Base-by-base conservation (phyloP, 2,113 vertebrate species). In the Polyodon spathula region DNA sequence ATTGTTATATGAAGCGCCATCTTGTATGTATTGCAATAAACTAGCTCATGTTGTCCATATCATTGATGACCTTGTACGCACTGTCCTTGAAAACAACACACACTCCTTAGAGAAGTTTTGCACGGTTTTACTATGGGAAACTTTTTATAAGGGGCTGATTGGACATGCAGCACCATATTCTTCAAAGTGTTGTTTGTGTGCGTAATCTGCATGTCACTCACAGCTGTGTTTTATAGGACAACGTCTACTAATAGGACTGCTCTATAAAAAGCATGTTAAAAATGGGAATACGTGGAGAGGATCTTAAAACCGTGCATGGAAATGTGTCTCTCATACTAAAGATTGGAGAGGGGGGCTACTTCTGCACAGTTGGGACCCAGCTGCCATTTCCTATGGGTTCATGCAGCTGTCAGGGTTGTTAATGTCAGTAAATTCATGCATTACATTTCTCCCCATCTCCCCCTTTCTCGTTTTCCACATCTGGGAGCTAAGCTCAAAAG, bases 321-420 rank as follows among this genome's bases (percentile, higher is more conserved):
- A n/a, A n/a, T n/a, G n/a, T n/a, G n/a, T n/a, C n/a, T n/a, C n/a
- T n/a, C n/a, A n/a, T n/a, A n/a, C 74, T 74, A 66, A 76, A 74
- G 56, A 63, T 68, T 74, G 68, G 66, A 64, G 71, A 67, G 59
- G 51, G 65, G 66, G 70, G 58, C 68, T 58, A 58, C 76, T 67
- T 39, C 70, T 76, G 67, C 73, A 75, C 76, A 71, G 71, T 82
- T 72, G 75, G 79, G 73, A 81, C 79, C 86, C 90, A 90, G 88
- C 89, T 92, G 88, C 87, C 86, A 83, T 86, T 87, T 87, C 89
- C 88, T 85, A 73, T 88, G 89, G 89, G 89, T 88, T 89, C 80
- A 80, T 89, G 87, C 89, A 94, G 92, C 91, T 94, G 92, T 87
- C 85, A 79, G 80, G 44, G 75, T 85, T 79, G 90, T 90, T 93